Evolutionary conservation across 2,113 vertebrate genomes (phyloP).

Genomic region (Casuarius casuarius): DNA sequence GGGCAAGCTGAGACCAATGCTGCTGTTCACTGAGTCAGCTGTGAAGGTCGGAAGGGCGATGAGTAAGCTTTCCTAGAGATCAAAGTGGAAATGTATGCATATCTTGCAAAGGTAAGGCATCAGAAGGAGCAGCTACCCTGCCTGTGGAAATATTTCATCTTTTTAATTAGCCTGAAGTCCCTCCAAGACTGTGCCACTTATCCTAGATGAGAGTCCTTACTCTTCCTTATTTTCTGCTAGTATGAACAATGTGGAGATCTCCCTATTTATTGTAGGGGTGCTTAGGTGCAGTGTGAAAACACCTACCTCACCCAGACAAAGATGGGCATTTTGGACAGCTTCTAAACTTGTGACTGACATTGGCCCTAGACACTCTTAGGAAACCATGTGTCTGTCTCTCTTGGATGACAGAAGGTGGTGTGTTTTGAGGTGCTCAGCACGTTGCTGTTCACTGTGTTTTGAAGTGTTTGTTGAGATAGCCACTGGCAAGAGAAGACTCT

Average conservation of each 20-base stretch:
- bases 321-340: not conserved
- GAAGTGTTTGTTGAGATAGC: not conserved
- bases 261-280: not conserved
- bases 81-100: not conserved
- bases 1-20: not conserved
- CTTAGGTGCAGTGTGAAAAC: not conserved
- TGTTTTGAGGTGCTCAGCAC: not conserved
- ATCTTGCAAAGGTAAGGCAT: constrained; percentile 19
- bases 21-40: not conserved
- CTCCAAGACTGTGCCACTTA: not conserved
- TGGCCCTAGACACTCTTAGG: not conserved
- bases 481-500: not conserved
- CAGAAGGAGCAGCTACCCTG: not conserved
- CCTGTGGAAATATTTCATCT: not conserved
- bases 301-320: not conserved
- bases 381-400: not conserved
- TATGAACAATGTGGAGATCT: not conserved
- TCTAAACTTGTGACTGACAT: not conserved
- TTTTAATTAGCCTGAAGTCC: not conserved
- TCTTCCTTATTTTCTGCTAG: not conserved
- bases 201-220: not conserved
- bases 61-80: constrained; percentile 8
- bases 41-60: not conserved
- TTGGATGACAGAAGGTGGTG: not conserved
- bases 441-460: not conserved